Base-by-base conservation (phyloP, 2,888 invertebrate genomes). In the Hirudinaria manillensis region DNA sequence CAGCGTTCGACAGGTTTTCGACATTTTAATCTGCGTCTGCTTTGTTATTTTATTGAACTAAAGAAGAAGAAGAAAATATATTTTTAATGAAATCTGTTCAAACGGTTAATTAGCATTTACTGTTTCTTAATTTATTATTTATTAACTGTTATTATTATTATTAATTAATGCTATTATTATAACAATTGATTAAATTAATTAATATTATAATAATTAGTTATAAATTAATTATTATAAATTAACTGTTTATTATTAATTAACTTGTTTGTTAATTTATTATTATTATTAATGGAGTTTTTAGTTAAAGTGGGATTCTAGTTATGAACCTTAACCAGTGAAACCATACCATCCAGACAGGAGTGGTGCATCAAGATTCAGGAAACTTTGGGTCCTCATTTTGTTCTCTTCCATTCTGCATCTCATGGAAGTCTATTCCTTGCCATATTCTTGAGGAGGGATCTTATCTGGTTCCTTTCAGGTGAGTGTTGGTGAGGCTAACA, bases 381-480 rank as follows among this genome's bases (percentile, higher is more conserved):
- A 85, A 93, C 94, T 0, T 88, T 97, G 78, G 96, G 96, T 55
- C 94, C 94, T 78, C 92, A 94, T 24, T 95, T 95, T 87, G 91
- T 96, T 45, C 87, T 97, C 76, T 90, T 93, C 81, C 92, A 93
- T 88, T 92, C 94, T 51, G 88, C 90, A 77, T 90, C 90, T 78
- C 89, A 93, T 86, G 93, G 93, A 87, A 94, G 94, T 72, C 88
- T 97, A 61, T 94, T 95, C 85, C 87, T 96, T 77, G 91, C 91
- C 75, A 88, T 97, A 78, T 96, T 93, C 84, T 88, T 97, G 80
- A 88, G 94, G 74, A 88, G 96, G 79, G 96, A 97, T 85, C 89
- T 97, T 21, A 92, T 97, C 78, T 97, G 97, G 97, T 96, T 92
- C 83, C 94, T 94, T 84, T 96, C 96, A 78, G 87, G 88, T 88